phyloP scores from a whole-genome alignment of 2,888 invertebrate genomes.

The Drepana falcataria region DNA sequence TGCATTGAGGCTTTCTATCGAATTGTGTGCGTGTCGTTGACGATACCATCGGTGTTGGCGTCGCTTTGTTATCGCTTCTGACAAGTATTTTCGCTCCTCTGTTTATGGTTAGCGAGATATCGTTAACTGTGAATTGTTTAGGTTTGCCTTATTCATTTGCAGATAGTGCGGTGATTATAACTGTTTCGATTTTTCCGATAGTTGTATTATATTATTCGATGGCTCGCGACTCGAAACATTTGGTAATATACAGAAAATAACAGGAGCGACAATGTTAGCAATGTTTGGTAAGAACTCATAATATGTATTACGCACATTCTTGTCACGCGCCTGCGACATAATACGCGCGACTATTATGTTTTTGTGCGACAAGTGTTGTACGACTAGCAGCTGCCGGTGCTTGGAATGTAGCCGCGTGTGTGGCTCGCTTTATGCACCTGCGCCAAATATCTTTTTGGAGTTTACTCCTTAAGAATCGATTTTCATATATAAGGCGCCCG shows the following conservation, averaged over 20 bases:
- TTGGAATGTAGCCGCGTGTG: conserved; percentile 25
- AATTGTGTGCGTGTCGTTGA: conserved; percentile 40
- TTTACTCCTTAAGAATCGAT: too few relatives aligned
- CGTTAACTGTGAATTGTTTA: conserved; percentile 37
- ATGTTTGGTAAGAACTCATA: too few relatives aligned
- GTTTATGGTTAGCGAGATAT: conserved; percentile 46
- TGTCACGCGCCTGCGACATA: conserved; percentile 26
- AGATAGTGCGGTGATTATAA: neutral
- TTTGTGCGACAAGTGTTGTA: conserved; percentile 37
- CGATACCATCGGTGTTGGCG: conserved; percentile 32
- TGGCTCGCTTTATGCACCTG: conserved; percentile 31
- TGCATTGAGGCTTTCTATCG: conserved; percentile 59
- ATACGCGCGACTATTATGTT: conserved; percentile 36
- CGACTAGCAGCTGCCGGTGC: conserved; percentile 33
- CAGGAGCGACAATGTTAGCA: too few relatives aligned
- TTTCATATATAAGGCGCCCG: too few relatives aligned
- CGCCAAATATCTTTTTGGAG: conserved; percentile 18
- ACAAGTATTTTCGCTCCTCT: conserved; percentile 52
- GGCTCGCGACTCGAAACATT: neutral
- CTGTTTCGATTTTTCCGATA: neutral
- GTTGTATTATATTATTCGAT: neutral
- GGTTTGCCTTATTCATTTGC: conserved; percentile 7
- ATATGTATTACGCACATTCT: conserved; percentile 30
- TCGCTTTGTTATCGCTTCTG: conserved; percentile 42
- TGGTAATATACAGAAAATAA: too few relatives aligned